These are phyloP conservation scores for Neoscelio sp. DNA, from an alignment of 2,888 invertebrate species.

Conservation along the genomic window DNA sequence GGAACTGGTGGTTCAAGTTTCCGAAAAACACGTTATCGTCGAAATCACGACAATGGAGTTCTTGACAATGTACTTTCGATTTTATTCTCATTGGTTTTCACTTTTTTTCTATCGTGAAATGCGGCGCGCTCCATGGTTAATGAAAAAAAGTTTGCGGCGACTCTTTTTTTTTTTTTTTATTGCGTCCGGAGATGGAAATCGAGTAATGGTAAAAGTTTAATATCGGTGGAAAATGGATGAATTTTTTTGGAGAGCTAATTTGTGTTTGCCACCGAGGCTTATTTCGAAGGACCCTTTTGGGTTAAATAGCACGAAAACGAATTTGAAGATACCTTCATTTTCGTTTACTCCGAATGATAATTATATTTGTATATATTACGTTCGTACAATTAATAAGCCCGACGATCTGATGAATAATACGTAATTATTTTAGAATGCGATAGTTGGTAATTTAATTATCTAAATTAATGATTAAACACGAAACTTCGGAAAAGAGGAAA, in stretches of 20 bases:
- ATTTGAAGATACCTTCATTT: too few species aligned
- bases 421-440: too few species aligned
- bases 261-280: constrained; percentile 51
- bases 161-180: constrained; percentile 13
- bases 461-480: constrained; percentile 24
- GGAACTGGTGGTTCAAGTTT: constrained; percentile 24
- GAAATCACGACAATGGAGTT: constrained; percentile 7
- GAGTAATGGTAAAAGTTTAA: constrained; percentile 18
- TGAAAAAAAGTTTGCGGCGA: constrained; percentile 32
- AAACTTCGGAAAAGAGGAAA: constrained; percentile 28
- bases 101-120: constrained; percentile 4
- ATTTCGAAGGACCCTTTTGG: not conserved
- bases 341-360: too few species aligned
- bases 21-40: constrained; percentile 10
- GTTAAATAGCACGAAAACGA: too few species aligned
- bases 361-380: too few species aligned
- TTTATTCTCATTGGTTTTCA: constrained; percentile 35
- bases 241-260: constrained; percentile 5
- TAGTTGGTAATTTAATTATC: too few species aligned
- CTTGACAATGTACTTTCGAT: constrained; percentile 26
- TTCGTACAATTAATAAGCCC: too few species aligned
- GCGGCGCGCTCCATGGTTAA: constrained; percentile 15
- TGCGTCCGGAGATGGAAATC: constrained; percentile 22
- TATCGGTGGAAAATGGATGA: constrained; percentile 27
- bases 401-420: too few species aligned